phyloP scores from a whole-genome alignment of 2,797 vertebrate genomes.

The Gila robusta region DNA sequence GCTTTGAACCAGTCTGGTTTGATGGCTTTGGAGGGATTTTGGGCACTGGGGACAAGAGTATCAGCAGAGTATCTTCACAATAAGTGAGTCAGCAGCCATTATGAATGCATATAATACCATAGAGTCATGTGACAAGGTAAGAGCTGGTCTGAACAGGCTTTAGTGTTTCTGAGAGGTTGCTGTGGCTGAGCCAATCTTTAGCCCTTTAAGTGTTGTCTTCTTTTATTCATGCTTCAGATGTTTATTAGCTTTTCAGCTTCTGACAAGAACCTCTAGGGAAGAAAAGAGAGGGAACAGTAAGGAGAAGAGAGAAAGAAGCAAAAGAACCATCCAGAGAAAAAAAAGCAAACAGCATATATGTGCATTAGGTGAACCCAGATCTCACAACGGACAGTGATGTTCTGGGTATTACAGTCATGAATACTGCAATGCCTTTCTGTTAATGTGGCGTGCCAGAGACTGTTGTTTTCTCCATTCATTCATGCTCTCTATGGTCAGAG shows the following conservation, averaged over 20 bases:
- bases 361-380: slow-evolving; percentile 47
- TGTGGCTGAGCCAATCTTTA: slow-evolving; percentile 38
- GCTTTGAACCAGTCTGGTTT: neutral
- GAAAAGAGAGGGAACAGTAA: slow-evolving; percentile 11
- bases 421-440: slow-evolving; percentile 40
- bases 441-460: slow-evolving; percentile 19
- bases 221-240: slow-evolving; percentile 53
- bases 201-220: slow-evolving; percentile 38
- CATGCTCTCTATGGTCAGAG: slow-evolving; percentile 22
- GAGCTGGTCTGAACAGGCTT: neutral
- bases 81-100: slow-evolving; percentile 22
- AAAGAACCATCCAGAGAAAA: neutral
- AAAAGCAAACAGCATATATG: slow-evolving; percentile 32
- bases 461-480: slow-evolving; percentile 37
- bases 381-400: slow-evolving; percentile 27
- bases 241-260: slow-evolving; percentile 29
- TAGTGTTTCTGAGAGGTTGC: slow-evolving; percentile 19
- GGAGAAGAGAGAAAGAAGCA: neutral
- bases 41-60: neutral
- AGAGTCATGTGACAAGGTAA: neutral
- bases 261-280: slow-evolving; percentile 28
- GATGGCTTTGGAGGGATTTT: neutral
- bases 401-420: slow-evolving; percentile 33
- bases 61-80: neutral
- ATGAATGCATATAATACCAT: slow-evolving; percentile 11